Percentiles rank a stretch among this genome's conserved stretches.
phyloP scores from a whole-genome alignment of 1,140 invertebrate species.

The Polyergus mexicanus region DNA sequence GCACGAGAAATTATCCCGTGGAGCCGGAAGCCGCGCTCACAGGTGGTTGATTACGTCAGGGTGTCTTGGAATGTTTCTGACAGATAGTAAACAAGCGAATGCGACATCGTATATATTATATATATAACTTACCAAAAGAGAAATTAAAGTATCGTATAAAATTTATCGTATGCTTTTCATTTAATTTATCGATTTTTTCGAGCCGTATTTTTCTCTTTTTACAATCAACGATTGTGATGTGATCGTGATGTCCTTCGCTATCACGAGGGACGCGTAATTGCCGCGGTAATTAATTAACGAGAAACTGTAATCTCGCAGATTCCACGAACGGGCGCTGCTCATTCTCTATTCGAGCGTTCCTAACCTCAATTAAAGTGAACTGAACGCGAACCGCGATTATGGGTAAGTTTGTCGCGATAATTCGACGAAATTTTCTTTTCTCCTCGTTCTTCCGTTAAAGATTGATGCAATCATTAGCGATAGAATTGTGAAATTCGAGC shows the following conservation, averaged over 20 bases:
- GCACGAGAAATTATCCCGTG: neutral
- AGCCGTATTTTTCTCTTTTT: neutral
- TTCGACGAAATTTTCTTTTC: neutral
- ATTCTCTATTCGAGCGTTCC: neutral
- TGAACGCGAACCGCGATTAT: constrained; percentile 43
- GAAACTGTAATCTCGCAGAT: constrained; percentile 54
- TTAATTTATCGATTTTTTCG: neutral
- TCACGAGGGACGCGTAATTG: constrained; percentile 64
- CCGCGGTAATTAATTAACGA: constrained; percentile 68
- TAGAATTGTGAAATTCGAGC: neutral
- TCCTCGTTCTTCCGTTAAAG: neutral
- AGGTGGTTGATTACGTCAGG: neutral
- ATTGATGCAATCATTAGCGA: neutral
- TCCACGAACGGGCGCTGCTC: constrained; percentile 53
- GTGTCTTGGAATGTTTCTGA: neutral
- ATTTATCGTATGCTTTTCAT: too few relatives aligned
- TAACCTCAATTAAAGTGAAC: constrained; percentile 63
- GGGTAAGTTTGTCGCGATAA: constrained; percentile 63
- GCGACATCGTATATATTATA: neutral
- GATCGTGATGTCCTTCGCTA: constrained; percentile 67
- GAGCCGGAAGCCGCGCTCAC: neutral
- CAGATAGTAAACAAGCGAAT: constrained; percentile 36
- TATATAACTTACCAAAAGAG: neutral
- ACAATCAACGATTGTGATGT: neutral
- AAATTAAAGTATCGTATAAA: neutral